phyloP scores from a whole-genome alignment of 53 echinoderm and acorn worm genomes.

The Paracentrotus lividus region DNA sequence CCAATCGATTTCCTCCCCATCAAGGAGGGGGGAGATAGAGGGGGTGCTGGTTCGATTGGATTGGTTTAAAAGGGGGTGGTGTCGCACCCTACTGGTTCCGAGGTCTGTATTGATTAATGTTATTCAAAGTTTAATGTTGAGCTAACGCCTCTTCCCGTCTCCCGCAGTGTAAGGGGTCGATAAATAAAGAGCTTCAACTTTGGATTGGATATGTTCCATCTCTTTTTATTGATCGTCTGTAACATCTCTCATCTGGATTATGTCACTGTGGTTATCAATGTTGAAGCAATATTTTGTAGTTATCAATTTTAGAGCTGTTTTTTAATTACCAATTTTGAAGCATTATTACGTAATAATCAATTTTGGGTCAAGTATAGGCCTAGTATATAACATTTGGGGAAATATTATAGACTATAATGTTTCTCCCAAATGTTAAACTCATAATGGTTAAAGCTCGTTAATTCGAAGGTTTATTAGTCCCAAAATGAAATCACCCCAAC shows the following conservation, averaged over 20 bases:
- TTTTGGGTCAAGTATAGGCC: too few relatives aligned
- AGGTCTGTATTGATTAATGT: constrained; percentile 8
- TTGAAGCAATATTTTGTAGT: background rate
- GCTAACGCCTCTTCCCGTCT: background rate
- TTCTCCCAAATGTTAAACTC: too few relatives aligned
- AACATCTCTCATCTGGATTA: background rate
- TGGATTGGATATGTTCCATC: background rate
- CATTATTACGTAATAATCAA: too few relatives aligned
- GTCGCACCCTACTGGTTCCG: constrained; percentile 5
- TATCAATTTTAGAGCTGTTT: too few relatives aligned
- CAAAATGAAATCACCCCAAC: too few relatives aligned
- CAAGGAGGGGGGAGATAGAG: too few relatives aligned
- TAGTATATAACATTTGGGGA: too few relatives aligned
- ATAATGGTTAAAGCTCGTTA: too few relatives aligned
- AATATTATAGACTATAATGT: too few relatives aligned
- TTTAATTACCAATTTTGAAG: too few relatives aligned
- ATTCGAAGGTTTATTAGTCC: too few relatives aligned
- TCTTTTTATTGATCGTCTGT: background rate
- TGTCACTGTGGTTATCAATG: background rate
- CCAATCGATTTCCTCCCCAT: background rate
- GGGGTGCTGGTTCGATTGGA: background rate
- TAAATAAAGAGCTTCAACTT: background rate
- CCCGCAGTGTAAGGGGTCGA: background rate
- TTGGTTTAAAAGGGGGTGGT: constrained; percentile 8
- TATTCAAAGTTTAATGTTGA: constrained; percentile 10